Conservation (phyloP, 2,888 invertebrate species). For the Acleris cristana region DNA sequence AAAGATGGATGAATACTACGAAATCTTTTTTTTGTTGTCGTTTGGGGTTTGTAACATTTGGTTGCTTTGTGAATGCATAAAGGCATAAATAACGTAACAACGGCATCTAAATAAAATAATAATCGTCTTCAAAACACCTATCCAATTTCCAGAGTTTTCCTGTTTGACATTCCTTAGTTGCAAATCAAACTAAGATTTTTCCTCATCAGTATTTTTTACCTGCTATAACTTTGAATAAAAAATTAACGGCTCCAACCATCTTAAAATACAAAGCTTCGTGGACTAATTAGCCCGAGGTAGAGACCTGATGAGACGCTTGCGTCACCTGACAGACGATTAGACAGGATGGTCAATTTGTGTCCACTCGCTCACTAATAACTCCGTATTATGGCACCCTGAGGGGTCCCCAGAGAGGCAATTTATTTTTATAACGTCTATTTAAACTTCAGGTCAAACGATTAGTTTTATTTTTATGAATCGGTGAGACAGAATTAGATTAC, state of each 20-base stretch:
- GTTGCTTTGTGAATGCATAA: no score
- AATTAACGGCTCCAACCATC: neutral
- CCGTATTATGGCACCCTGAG: conserved; percentile 36
- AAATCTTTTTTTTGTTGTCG: no score
- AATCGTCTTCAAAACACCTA: no score
- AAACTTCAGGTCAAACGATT: conserved; percentile 37
- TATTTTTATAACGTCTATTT: conserved; percentile 38
- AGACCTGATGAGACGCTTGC: conserved; percentile 31
- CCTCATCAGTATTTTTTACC: no score
- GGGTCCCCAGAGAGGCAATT: conserved; percentile 35
- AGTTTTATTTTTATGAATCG: conserved; percentile 32
- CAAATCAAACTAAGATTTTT: no score
- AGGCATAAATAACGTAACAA: no score
- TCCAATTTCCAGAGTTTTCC: no score
- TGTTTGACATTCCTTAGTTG: no score
- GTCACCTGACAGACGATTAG: conserved; percentile 36
- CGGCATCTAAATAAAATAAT: no score
- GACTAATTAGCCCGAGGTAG: conserved; percentile 33
- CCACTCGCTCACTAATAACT: conserved; percentile 38
- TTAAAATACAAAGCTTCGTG: neutral
- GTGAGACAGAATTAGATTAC: conserved; percentile 31
- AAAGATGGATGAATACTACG: no score
- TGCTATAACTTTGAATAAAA: neutral
- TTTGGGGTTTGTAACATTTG: no score
- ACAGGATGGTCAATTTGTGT: conserved; percentile 37